Percentiles rank a stretch among this genome's conserved stretches.
phyloP scores from a whole-genome alignment of 2,888 invertebrate genomes.

The Eilema griseolum region DNA sequence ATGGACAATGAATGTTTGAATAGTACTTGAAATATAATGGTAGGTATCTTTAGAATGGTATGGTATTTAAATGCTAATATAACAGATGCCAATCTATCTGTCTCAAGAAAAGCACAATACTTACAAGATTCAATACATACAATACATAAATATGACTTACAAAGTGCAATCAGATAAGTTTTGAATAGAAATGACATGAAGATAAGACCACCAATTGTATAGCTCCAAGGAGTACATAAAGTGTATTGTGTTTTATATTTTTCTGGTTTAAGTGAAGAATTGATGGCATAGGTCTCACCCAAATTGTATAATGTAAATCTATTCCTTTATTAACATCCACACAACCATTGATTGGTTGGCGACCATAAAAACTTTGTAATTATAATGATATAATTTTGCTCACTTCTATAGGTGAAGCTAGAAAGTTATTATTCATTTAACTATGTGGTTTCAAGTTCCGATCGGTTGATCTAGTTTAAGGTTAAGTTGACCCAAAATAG shows the following conservation, averaged over 20 bases:
- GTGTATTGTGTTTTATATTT: background rate
- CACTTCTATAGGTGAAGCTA: background rate
- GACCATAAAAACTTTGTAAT: background rate
- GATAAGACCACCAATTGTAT: background rate
- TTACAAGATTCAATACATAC: background rate
- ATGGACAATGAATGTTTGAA: constrained; percentile 35
- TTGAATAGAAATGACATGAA: background rate
- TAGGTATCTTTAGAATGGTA: background rate
- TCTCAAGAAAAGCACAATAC: background rate
- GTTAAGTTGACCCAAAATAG: background rate
- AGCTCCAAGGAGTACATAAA: background rate
- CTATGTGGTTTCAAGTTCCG: too few species aligned
- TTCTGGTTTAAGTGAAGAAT: too few species aligned
- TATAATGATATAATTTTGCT: background rate
- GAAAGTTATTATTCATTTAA: background rate
- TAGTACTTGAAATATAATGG: constrained; percentile 15
- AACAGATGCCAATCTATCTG: constrained; percentile 27
- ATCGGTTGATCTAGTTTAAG: background rate
- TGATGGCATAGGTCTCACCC: too few species aligned
- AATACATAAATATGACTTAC: background rate
- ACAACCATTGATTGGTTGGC: too few species aligned
- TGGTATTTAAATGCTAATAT: constrained; percentile 40
- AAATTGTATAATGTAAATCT: too few species aligned
- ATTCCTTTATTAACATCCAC: too few species aligned
- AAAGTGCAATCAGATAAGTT: constrained; percentile 4